These are phyloP conservation scores for Amniataba percoides DNA, from an alignment of 2,797 vertebrate species.

Conservation along the genomic window DNA sequence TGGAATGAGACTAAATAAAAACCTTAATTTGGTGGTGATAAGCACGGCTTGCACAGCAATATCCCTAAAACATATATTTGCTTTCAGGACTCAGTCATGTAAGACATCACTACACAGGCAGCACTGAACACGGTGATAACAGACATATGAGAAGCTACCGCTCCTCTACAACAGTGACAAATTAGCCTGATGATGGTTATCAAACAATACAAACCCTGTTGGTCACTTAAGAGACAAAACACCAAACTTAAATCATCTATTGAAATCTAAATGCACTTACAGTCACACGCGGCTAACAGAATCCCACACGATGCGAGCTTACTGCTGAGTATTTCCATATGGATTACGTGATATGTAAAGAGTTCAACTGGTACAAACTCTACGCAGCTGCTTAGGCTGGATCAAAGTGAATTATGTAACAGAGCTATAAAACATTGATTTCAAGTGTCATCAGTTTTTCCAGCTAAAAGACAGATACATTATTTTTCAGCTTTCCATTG, in stretches of 20 bases:
- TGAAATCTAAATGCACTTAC: conserved; percentile 32
- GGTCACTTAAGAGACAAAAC: conserved; percentile 31
- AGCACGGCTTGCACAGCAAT: neutral
- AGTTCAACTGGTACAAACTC: conserved; percentile 59
- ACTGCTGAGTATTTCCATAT: conserved; percentile 28
- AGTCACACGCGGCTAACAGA: conserved; percentile 7
- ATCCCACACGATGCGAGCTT: conserved; percentile 3
- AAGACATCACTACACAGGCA: neutral
- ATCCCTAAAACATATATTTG: neutral
- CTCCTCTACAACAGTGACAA: neutral
- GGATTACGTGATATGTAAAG: conserved; percentile 29
- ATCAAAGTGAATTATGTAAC: conserved; percentile 80
- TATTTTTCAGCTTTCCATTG: conserved; percentile 25
- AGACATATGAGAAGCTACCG: neutral
- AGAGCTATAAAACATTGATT: conserved; percentile 68
- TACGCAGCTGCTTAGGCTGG: conserved; percentile 44
- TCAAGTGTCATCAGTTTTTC: conserved; percentile 53
- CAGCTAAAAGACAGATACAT: conserved; percentile 56
- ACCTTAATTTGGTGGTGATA: neutral
- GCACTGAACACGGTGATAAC: neutral
- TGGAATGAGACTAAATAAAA: conserved; percentile 2
- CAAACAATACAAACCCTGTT: conserved; percentile 27
- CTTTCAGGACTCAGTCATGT: neutral
- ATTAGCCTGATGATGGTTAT: conserved; percentile 41
- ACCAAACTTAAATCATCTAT: conserved; percentile 29